These are phyloP conservation scores for Dugesia japonica DNA, from an alignment of 2,888 invertebrate species.

Conservation along the genomic window DNA sequence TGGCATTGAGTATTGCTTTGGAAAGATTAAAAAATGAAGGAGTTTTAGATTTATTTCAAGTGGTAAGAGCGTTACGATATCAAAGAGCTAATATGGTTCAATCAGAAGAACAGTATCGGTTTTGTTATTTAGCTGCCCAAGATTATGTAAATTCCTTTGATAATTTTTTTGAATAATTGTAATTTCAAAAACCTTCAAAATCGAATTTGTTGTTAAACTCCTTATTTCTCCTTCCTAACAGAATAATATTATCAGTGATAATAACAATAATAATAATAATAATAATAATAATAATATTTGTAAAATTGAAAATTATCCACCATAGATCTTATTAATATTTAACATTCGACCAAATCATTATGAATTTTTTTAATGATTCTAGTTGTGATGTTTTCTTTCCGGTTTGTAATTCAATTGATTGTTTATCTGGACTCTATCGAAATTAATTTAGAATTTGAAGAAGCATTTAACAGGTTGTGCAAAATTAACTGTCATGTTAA, in stretches of 20 bases:
- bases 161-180: not conserved
- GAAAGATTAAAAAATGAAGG: not conserved
- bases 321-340: not conserved
- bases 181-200: too few species aligned
- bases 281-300: too few species aligned
- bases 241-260: not conserved
- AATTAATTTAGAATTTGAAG: not conserved
- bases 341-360: not conserved
- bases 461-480: conserved; percentile 9
- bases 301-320: too few species aligned
- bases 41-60: conserved; percentile 10
- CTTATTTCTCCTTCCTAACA: too few species aligned
- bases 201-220: too few species aligned
- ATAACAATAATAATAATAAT: not conserved
- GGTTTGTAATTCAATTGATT: not conserved
- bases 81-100: conserved; percentile 8
- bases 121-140: conserved; percentile 9
- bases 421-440: not conserved
- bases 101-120: conserved; percentile 14
- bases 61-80: not conserved
- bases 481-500: not conserved
- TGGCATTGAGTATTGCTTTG: not conserved
- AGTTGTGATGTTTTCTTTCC: conserved; percentile 15
- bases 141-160: conserved; percentile 15
- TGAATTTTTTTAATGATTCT: not conserved